A percentile compares a stretch with the other conserved stretches of the same genome.
These are phyloP conservation scores for Acropora tenuis DNA, from an alignment of 64 coral and sea anemone genomes.

Conservation along the genomic window DNA sequence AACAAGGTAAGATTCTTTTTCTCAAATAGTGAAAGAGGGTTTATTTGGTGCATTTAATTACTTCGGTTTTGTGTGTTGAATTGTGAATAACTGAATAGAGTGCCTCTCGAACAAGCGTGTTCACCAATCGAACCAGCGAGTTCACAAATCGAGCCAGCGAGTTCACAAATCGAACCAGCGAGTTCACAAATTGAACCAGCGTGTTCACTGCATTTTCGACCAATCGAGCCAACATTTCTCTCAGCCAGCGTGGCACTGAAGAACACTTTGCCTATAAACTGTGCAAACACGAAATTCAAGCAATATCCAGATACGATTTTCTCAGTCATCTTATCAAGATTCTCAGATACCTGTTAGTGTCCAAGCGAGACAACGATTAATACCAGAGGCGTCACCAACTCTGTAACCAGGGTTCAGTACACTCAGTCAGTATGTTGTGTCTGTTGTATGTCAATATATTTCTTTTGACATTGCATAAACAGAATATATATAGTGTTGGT, in stretches of 20 bases:
- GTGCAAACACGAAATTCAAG: conserved; percentile 12
- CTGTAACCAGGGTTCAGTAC: neutral
- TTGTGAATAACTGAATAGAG: conserved; percentile 20
- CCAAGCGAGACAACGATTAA: conserved; percentile 4
- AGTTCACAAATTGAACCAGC: too few species aligned
- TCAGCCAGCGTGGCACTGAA: conserved; percentile 11
- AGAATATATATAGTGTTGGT: conserved; percentile 1
- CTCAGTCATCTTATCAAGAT: neutral
- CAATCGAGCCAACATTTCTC: neutral
- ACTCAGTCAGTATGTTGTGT: conserved; percentile 1
- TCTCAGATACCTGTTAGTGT: neutral
- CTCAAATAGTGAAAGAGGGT: neutral
- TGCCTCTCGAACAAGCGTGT: conserved; percentile 5
- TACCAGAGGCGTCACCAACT: neutral
- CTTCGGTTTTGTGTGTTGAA: conserved; percentile 26
- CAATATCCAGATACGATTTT: neutral
- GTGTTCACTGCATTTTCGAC: conserved; percentile 3
- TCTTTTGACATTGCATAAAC: neutral
- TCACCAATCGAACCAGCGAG: conserved; percentile 32
- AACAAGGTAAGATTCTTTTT: neutral
- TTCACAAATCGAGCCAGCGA: conserved; percentile 9
- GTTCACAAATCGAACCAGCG: conserved; percentile 15
- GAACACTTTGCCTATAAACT: neutral
- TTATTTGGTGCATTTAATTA: neutral
- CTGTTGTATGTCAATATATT: neutral